These are phyloP conservation scores for Apomyelois bistriatella DNA, from an alignment of 2,888 invertebrate species.

Conservation along the genomic window DNA sequence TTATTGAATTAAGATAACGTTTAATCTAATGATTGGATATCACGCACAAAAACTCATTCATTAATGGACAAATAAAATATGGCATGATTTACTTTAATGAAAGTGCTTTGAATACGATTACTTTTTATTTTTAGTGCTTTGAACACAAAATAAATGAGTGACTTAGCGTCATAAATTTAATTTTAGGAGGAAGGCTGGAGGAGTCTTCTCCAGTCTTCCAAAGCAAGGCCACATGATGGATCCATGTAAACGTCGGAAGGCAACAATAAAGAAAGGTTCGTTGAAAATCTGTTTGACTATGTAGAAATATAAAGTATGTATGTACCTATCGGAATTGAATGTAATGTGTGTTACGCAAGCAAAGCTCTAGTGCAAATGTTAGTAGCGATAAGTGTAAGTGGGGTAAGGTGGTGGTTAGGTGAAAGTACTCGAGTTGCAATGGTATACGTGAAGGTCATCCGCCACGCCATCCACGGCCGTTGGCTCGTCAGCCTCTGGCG, in stretches of 20 bases:
- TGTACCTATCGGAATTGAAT: neutral
- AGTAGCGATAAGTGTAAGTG: slow-evolving; percentile 50
- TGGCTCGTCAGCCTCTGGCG: slow-evolving; percentile 6
- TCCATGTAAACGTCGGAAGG: neutral
- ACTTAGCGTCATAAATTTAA: neutral
- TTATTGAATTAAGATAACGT: neutral
- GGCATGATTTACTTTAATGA: too few species aligned
- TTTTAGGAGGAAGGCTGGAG: neutral
- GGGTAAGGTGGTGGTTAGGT: slow-evolving; percentile 56
- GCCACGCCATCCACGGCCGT: slow-evolving; percentile 21
- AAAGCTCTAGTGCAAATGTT: slow-evolving; percentile 45
- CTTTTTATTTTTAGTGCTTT: too few species aligned
- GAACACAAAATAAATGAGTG: too few species aligned
- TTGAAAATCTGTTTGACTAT: neutral
- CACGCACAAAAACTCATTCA: too few species aligned
- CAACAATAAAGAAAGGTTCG: neutral
- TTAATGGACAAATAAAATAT: too few species aligned
- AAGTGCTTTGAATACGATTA: too few species aligned
- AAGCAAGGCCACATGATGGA: neutral
- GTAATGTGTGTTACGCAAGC: slow-evolving; percentile 36
- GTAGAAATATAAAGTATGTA: neutral
- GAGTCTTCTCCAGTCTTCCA: slow-evolving; percentile 23
- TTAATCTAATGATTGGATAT: neutral
- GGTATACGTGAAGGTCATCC: slow-evolving; percentile 50
- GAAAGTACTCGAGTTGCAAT: slow-evolving; percentile 50